Base-by-base conservation (phyloP, 2,888 invertebrate genomes). In the Eupithecia insigniata region DNA sequence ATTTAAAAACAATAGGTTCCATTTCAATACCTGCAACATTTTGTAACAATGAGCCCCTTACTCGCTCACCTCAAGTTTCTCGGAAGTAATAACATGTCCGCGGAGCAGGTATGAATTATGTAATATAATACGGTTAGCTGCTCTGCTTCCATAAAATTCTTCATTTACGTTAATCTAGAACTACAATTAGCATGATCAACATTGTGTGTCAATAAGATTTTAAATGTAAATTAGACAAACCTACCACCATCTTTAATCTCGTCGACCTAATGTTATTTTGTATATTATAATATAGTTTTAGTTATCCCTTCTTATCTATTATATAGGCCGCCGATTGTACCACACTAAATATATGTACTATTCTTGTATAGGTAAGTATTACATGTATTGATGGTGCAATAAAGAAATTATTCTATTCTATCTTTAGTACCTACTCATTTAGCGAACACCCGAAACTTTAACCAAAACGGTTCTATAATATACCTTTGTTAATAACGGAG, bases 401-500 rank as follows among this genome's bases (percentile, higher is more conserved):
- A n/a, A n/a, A n/a, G n/a, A n/a, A n/a, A n/a, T n/a, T n/a, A n/a
- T n/a, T n/a, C n/a, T n/a, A n/a, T n/a, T n/a, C n/a, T n/a, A n/a
- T n/a, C n/a, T n/a, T n/a, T n/a, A n/a, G n/a, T n/a, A n/a, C n/a
- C 4, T 71, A 69, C 69, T 69, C 61, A 71, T 66, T 72, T 66
- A 64, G 55, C 18, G 6, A 65, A 61, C 43, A 43, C 30, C 36
- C 46, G 32, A 39, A 75, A 70, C 62, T 70, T 70, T 51, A 72
- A 71, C 58, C 46, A 28, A 66, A 73, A 74, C 73, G 69, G 71
- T 74, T 67, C 46, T 74, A 66, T 74, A 75, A 73, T 55, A 55
- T 34, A 73, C 74, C 72, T 72, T 76, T 76, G 76, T 74, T 77
- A 76, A 77, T 75, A 74, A 79, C 82, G 70, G 72, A 76, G 67